Conservation (phyloP, 1,140 invertebrate genomes). For the Meloidogyne chitwoodi region DNA sequence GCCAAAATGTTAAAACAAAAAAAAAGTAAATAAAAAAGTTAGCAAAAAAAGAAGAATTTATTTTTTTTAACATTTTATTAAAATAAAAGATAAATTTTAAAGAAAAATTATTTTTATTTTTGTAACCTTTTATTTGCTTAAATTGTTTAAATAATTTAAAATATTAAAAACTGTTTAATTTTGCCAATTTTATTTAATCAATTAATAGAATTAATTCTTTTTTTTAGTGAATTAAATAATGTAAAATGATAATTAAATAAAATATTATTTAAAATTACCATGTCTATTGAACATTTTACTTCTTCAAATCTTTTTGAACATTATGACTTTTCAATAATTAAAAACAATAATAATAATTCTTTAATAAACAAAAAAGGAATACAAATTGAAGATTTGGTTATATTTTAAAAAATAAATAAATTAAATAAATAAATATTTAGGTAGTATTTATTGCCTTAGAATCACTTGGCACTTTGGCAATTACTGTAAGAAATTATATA, state of each 20-base stretch:
- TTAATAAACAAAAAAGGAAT: not conserved
- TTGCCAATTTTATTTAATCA: no score
- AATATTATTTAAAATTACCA: not conserved
- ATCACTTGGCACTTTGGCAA: conserved; percentile 51
- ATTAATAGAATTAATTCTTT: no score
- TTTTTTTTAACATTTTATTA: no score
- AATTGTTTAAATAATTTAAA: no score
- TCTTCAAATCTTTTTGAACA: not conserved
- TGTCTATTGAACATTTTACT: not conserved
- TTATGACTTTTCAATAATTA: not conserved
- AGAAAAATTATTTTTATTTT: no score
- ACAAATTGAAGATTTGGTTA: not conserved
- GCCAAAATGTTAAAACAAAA: not conserved
- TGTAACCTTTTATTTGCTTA: no score
- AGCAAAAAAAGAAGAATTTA: no score
- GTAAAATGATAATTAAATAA: not conserved
- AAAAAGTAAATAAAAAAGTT: no score
- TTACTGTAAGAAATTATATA: conserved; percentile 28
- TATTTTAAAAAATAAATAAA: not conserved
- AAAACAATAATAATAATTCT: not conserved
- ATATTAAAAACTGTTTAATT: no score
- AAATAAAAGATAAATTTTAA: no score
- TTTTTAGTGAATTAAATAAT: not conserved
- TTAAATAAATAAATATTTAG: not conserved
- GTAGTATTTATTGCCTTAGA: conserved; percentile 52